A percentile compares a stretch with the other conserved stretches of the same genome.
Conservation (phyloP, 2,888 invertebrate genomes). For the Archaeoteleia sp. region DNA sequence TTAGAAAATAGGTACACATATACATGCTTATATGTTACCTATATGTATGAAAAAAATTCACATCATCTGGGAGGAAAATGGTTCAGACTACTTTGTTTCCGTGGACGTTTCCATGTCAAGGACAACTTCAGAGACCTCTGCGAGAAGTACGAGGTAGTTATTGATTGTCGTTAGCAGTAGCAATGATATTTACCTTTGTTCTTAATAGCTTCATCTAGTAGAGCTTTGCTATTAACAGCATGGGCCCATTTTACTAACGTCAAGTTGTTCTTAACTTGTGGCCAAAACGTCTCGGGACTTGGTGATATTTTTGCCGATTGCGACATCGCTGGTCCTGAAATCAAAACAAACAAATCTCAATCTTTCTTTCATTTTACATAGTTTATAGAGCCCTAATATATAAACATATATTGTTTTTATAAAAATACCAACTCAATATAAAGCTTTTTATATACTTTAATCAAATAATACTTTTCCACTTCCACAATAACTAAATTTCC, state of each 20-base stretch:
- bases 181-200: constrained; percentile 59
- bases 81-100: constrained; percentile 13
- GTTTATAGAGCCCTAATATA: too few species aligned
- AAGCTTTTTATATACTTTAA: too few species aligned
- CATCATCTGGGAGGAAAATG: too few species aligned
- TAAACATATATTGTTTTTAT: too few species aligned
- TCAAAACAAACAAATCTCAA: constrained; percentile 33
- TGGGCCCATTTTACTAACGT: constrained; percentile 89
- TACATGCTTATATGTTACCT: too few species aligned
- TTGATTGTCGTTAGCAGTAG: constrained; percentile 40
- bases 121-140: constrained; percentile 43
- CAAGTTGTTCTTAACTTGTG: constrained; percentile 78
- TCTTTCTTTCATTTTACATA: too few species aligned
- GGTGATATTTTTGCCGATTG: constrained; percentile 58
- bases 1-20: too few species aligned
- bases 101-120: constrained; percentile 46
- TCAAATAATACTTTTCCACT: too few species aligned
- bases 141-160: constrained; percentile 46
- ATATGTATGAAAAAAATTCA: too few species aligned
- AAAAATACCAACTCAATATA: too few species aligned
- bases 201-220: constrained; percentile 79
- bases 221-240: constrained; percentile 84
- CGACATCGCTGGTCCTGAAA: constrained; percentile 64
- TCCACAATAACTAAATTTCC: too few species aligned
- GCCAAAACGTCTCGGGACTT: constrained; percentile 74